Conservation (phyloP, 1,140 invertebrate species). For the Tribolium castaneum region DNA sequence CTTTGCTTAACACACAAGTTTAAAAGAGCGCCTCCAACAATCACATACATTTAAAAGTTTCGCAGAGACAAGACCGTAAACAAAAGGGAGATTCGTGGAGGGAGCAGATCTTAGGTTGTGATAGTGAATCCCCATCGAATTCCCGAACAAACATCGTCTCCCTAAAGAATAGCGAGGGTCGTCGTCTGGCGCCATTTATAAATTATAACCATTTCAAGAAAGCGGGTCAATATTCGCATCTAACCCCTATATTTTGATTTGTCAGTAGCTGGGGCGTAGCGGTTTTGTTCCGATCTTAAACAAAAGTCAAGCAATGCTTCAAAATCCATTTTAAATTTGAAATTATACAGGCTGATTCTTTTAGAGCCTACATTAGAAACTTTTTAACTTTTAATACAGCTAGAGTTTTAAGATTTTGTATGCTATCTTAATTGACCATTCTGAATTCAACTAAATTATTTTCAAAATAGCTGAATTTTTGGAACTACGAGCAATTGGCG, state of each 20-base stretch:
- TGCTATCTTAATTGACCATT: no score
- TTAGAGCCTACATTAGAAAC: no score
- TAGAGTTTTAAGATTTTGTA: no score
- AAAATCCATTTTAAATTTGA: no score
- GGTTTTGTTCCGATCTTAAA: not conserved
- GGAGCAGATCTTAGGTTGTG: not conserved
- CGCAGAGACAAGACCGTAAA: slow-evolving; percentile 22
- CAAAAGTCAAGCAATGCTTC: not conserved
- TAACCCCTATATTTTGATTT: slow-evolving; percentile 15
- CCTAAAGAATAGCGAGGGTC: slow-evolving; percentile 28
- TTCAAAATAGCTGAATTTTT: no score
- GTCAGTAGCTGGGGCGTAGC: not conserved
- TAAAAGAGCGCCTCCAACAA: slow-evolving; percentile 25
- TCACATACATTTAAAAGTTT: slow-evolving; percentile 36
- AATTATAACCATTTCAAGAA: slow-evolving; percentile 33
- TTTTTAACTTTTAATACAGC: no score
- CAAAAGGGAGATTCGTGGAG: slow-evolving; percentile 8
- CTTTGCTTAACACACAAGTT: slow-evolving; percentile 9
- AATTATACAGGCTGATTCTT: no score
- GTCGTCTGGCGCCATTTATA: slow-evolving; percentile 29
- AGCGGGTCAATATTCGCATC: slow-evolving; percentile 22
- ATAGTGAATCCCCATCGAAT: slow-evolving; percentile 21
- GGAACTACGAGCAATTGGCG: no score
- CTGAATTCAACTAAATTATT: no score
- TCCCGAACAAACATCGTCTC: slow-evolving; percentile 27